Evolutionary conservation across 2,113 vertebrate species (phyloP), one percentile per base, ranked within the genome.

Genomic region (Tachycineta bicolor): DNA sequence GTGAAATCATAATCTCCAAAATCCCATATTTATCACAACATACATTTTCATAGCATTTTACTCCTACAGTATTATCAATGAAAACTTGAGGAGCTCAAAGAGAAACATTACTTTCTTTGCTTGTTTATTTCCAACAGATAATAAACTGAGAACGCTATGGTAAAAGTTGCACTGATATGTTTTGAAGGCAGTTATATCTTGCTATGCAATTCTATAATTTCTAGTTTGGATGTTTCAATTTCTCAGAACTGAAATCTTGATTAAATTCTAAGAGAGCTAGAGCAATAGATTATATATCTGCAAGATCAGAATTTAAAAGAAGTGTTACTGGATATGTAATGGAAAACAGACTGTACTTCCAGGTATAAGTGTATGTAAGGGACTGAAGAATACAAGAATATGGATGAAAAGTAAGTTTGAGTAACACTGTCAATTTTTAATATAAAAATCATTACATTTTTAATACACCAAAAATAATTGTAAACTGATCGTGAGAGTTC

Each of bases 21-120:
- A 1, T 1, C 0, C 0, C 6, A 53, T 0, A 0, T 79, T 76
- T 53, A 62, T 80, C 12, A 47, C 18, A 83, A 50, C 10, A 58
- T 68, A 34, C 4, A 46, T 62, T 90, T 96, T 73, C n/a, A 46
- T 58, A 73, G 17, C 23, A 58, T 69, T 92, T 84, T 64, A 46
- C 6, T 85, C 26, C 53, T 71, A 26, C 9, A 22, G 5, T 10
- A 11, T 53, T 85, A 88, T 69, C 62, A 62, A 78, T 60, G 29
- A 28, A 91, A 94, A 76, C 3, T n/a, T 25, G 12, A 82, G 22
- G 17, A 79, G 46, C 15, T 83, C 2, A 0, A 16, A 56, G 37
- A 88, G 41, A 85, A 92, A 53, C 18, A 65, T 53, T 59, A 14
- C 4, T 83, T 52, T 87, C 31, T 80, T 90, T 3, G 1, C 28